Evolutionary conservation across 2,113 vertebrate genomes (phyloP), one percentile per base, ranked within the genome.

Genomic region (Eira barbara): DNA sequence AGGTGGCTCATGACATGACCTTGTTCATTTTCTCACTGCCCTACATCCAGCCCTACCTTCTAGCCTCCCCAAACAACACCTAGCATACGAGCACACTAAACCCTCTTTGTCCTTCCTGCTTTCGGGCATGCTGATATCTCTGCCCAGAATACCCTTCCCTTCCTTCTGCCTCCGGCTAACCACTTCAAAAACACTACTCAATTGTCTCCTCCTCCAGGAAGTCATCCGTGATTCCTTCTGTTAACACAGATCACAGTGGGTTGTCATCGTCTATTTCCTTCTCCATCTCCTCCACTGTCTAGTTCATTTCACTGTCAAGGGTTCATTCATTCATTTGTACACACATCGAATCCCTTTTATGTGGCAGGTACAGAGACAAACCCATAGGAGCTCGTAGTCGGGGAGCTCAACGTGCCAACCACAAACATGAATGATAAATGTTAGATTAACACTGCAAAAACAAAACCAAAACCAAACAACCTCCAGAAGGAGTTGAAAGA

Each of bases 191-290:
- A 25, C 71, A 55, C 25, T 47, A 36, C 18, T 81, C 39, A 9
- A 2, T 36, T 74, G 67, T 90, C 88, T 89, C 81, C 85, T 89
- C 86, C 87, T 76, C 93, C 76, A 57, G 73, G 49, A 97, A 69
- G 76, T 49, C 86, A 25, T 25, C 91, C 9, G 2, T 31, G 55
- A 78, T 84, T 92, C 80, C 71, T 63, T 15, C 86, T 80, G 34
- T 47, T n/a, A 88, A 49, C 89, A 82, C 12, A 8, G n/a, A 57
- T 34, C 31, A n/a, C 31, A 31, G 11, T 31, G 67, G 15, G 17
- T 65, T 27, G 1, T 83, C 52, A 6, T 12, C 39, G 52, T 52
- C 52, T 81, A 9, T 78, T 76, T 87, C 81, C 27, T 91, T 47
- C 45, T 42, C 76, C 74, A 45, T 83, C 65, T 74, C 23, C 25